Evolutionary conservation across 2,888 invertebrate species (phyloP), one percentile per base, ranked within the genome.

Genomic region (Drosophila paracracens): DNA sequence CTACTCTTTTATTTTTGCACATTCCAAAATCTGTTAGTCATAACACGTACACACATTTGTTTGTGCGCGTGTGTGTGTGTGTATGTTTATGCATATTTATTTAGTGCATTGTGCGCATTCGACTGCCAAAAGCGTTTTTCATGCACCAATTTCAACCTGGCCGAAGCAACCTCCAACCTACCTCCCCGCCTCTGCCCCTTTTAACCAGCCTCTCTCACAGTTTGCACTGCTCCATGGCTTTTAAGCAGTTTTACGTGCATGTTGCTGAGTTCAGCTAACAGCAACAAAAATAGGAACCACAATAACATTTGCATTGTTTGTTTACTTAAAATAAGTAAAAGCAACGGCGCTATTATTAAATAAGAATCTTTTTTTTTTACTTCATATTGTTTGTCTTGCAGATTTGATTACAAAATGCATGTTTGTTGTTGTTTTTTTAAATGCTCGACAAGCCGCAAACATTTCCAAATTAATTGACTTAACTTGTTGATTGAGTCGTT

Each of bases 401-500:
- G 53, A 25, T 56, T 60, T 74, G 29, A 63, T 48, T 71, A 58
- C 52, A 72, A 48, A n/a, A 48, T 36, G 52, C 51, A 16, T 51
- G 75, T 31, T 48, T 56, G 18, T 58, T 63, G 33, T 58, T 27
- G 11, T n/a, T 29, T 25, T 53, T 56, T 67, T 58, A 25, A 43
- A 59, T 46, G 62, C 51, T 33, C 52, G 53, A 65, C 79, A 68
- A 51, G 70, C 70, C 71, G 70, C 74, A 71, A 79, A 64, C 79
- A 76, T 83, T 83, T 76, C 76, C 75, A 81, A 86, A 76, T 82
- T 89, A 89, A 92, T 91, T 91, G 83, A 91, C 87, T 91, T 89
- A 85, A 91, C 79, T 79, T 87, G 90, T 89, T 89, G 90, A 91
- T 82, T 86, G 91, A 85, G 83, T 85, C 83, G 84, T 80, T 82